Conservation (phyloP, 2,113 vertebrate species). For the Larimichthys crocea region DNA sequence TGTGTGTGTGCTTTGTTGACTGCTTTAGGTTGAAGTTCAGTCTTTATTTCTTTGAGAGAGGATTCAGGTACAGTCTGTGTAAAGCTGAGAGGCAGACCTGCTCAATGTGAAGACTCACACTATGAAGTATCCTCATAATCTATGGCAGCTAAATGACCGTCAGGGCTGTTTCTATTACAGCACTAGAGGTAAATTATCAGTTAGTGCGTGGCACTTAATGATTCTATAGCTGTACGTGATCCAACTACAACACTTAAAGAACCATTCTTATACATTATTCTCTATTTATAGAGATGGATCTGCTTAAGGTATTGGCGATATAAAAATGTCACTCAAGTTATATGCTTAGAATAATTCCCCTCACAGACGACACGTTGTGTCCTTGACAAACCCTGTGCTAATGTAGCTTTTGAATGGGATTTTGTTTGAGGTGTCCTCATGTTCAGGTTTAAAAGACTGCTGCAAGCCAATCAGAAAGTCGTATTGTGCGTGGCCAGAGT, state of each 20-base stretch:
- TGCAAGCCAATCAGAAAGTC: neutral
- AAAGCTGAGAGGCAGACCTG: slow-evolving; percentile 6
- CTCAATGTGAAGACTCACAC: slow-evolving; percentile 18
- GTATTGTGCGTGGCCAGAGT: neutral
- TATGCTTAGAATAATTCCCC: neutral
- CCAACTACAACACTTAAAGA: slow-evolving; percentile 1
- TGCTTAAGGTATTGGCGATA: neutral
- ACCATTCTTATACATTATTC: neutral
- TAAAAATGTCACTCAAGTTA: neutral
- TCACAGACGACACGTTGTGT: neutral
- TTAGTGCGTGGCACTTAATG: neutral
- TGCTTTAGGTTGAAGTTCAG: slow-evolving; percentile 37
- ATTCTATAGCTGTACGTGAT: neutral
- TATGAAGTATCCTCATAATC: slow-evolving; percentile 16
- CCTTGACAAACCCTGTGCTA: neutral
- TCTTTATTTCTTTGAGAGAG: slow-evolving; percentile 20
- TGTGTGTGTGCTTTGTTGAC: slow-evolving; percentile 19
- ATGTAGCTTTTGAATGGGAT: neutral
- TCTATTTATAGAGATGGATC: neutral
- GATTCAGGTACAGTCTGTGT: slow-evolving; percentile 5
- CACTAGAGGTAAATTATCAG: neutral
- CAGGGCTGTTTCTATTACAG: slow-evolving; percentile 15
- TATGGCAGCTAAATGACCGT: slow-evolving; percentile 19
- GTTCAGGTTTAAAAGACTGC: neutral
- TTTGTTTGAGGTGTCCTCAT: neutral